Conservation (phyloP, 2,113 vertebrate genomes). For the Agapornis roseicollis region DNA sequence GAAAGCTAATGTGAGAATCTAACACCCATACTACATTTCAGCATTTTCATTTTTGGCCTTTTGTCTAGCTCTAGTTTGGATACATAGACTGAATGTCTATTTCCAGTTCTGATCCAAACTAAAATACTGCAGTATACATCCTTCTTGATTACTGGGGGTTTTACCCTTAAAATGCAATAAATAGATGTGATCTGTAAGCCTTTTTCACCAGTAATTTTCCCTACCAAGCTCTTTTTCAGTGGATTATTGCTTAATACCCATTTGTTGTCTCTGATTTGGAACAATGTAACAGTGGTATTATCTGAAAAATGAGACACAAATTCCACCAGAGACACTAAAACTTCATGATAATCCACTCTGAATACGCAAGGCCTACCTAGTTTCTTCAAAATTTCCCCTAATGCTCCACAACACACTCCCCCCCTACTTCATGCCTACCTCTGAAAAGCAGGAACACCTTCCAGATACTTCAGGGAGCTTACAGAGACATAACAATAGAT, state of each 20-base stretch:
- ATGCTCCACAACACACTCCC: background rate
- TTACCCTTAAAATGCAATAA: background rate
- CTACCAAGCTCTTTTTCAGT: background rate
- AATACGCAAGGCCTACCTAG: background rate
- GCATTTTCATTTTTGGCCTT: background rate
- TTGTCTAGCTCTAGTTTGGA: background rate
- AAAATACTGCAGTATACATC: background rate
- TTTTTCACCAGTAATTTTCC: background rate
- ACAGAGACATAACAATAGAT: background rate
- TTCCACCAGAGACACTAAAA: background rate
- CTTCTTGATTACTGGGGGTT: background rate
- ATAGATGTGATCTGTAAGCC: fast-evolving
- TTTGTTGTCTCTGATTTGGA: background rate
- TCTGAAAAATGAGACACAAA: background rate
- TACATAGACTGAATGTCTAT: background rate
- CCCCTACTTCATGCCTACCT: background rate
- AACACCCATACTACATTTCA: background rate
- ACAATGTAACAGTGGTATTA: background rate
- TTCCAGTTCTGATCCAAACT: background rate
- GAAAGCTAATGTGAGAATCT: background rate
- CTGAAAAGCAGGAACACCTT: background rate
- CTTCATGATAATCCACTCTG: background rate
- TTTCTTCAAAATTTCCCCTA: background rate
- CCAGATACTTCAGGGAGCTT: background rate
- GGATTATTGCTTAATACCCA: background rate